These are phyloP conservation scores for Epizoanthus fatuus DNA, from an alignment of 92 coral and sea anemone species.

Conservation along the genomic window DNA sequence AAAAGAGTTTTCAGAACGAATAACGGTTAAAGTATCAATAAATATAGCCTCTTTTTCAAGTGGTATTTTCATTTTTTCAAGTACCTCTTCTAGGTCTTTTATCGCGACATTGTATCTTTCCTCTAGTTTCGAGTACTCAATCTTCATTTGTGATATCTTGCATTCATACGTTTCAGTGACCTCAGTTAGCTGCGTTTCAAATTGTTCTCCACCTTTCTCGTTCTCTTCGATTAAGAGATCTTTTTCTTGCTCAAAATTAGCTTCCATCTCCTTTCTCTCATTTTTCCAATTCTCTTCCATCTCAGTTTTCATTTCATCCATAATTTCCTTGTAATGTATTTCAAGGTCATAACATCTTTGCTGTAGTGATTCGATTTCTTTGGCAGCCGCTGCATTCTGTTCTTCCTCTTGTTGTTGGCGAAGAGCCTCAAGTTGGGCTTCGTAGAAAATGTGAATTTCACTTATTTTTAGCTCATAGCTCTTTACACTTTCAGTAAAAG, in stretches of 20 bases:
- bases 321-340: conserved; percentile 49
- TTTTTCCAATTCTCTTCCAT: conserved; percentile 62
- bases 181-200: conserved; percentile 60
- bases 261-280: conserved; percentile 68
- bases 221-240: conserved; percentile 56
- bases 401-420: conserved; percentile 52
- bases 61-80: conserved; percentile 51
- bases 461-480: conserved; percentile 27
- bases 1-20: neutral
- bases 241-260: conserved; percentile 57
- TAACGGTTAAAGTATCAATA: neutral
- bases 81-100: conserved; percentile 60
- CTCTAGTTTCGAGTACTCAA: conserved; percentile 68
- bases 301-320: conserved; percentile 59
- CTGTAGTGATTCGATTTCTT: conserved; percentile 28
- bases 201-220: conserved; percentile 41
- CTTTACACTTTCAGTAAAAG: conserved; percentile 23
- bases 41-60: conserved; percentile 49
- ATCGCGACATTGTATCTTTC: conserved; percentile 51
- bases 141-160: conserved; percentile 58
- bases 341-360: conserved; percentile 39
- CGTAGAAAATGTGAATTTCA: conserved; percentile 40
- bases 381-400: conserved; percentile 31
- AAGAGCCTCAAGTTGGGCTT: conserved; percentile 11
- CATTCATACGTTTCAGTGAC: conserved; percentile 65